These are phyloP conservation scores for Mechanitis mazaeus DNA, from an alignment of 2,888 invertebrate genomes.

Conservation along the genomic window DNA sequence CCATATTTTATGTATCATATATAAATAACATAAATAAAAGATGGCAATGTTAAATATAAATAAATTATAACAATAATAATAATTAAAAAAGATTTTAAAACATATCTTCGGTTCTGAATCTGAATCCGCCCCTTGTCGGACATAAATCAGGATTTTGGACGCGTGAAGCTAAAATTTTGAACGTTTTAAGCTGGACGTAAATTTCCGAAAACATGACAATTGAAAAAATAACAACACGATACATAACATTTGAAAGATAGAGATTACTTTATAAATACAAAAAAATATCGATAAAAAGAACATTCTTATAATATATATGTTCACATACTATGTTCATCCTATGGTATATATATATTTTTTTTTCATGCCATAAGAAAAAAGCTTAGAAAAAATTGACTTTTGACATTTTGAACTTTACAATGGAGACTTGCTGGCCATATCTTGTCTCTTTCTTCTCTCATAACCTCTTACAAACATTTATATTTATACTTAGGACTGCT, in stretches of 20 bases:
- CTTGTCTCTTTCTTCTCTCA: too few species aligned
- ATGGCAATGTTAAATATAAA: too few species aligned
- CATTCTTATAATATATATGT: conserved; percentile 35
- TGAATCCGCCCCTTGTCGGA: conserved; percentile 52
- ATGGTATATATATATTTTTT: too few species aligned
- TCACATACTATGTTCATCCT: conserved; percentile 13
- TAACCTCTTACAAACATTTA: too few species aligned
- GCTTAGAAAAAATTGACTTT: too few species aligned
- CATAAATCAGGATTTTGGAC: conserved; percentile 83
- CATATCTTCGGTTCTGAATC: conserved; percentile 49
- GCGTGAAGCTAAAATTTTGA: conserved; percentile 78
- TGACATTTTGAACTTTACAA: too few species aligned
- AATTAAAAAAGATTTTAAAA: conserved; percentile 16
- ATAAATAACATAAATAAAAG: too few species aligned
- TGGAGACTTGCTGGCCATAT: too few species aligned
- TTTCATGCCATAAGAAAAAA: too few species aligned
- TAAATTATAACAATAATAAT: conserved; percentile 6
- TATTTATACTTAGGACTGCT: too few species aligned
- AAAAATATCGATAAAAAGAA: background rate
- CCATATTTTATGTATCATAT: too few species aligned
- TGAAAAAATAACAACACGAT: conserved; percentile 56
- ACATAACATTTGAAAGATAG: conserved; percentile 27
- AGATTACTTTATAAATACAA: background rate
- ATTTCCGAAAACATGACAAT: conserved; percentile 73
- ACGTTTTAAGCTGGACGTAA: conserved; percentile 74